phyloP scores from a whole-genome alignment of 1,140 invertebrate species.

The Ericerus pela region DNA sequence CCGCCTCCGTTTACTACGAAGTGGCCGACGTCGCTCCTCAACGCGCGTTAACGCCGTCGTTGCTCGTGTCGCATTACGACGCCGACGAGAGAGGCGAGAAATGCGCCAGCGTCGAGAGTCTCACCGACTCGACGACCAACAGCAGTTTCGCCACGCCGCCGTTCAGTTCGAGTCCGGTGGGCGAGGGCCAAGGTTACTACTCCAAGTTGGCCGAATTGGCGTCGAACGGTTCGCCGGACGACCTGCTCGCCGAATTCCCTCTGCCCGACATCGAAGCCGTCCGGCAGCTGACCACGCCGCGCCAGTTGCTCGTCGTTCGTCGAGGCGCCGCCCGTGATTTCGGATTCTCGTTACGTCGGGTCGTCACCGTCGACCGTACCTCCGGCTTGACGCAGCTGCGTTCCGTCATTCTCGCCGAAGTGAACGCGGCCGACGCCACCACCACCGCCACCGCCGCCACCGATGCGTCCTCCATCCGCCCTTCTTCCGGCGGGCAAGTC shows the following conservation, averaged over 20 bases:
- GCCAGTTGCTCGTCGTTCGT: slow-evolving; percentile 60
- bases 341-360: slow-evolving; percentile 82
- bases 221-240: slow-evolving; percentile 33
- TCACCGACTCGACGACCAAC: slow-evolving; percentile 67
- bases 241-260: slow-evolving; percentile 42
- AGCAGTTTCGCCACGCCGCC: slow-evolving; percentile 69
- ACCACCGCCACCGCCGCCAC: slow-evolving; percentile 57
- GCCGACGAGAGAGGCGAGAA: slow-evolving; percentile 43
- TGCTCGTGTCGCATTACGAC: slow-evolving; percentile 13
- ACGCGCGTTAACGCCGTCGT: too few species aligned
- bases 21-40: slow-evolving; percentile 15
- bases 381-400: slow-evolving; percentile 30
- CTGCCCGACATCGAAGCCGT: slow-evolving; percentile 61
- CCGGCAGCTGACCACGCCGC: slow-evolving; percentile 52
- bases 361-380: slow-evolving; percentile 52
- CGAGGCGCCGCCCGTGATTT: slow-evolving; percentile 78
- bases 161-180: slow-evolving; percentile 63
- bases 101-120: slow-evolving; percentile 60
- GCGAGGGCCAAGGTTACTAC: slow-evolving; percentile 61
- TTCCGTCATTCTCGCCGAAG: slow-evolving; percentile 77
- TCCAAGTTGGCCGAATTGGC: slow-evolving; percentile 25
- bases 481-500: too few species aligned
- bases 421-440: slow-evolving; percentile 50
- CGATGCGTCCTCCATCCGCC: too few species aligned
- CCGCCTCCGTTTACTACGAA: slow-evolving; percentile 15